phyloP scores from a whole-genome alignment of 2,113 vertebrate species.

The Periophthalmodon schlosseri region DNA sequence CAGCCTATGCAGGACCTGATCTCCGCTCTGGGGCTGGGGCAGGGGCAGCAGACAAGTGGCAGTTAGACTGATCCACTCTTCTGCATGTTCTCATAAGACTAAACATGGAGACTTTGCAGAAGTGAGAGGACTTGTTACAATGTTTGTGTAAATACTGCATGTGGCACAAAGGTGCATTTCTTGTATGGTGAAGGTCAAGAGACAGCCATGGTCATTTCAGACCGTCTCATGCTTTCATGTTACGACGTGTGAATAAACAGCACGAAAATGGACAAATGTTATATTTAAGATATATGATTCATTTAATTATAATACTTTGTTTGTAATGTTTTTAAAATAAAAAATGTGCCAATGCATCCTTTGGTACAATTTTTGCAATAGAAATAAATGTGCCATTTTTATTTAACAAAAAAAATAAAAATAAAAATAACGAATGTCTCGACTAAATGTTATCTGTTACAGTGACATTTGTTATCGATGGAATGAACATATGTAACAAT shows the following conservation, averaged over 20 bases:
- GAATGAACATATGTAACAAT: conserved; percentile 5
- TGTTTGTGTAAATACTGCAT: conserved; percentile 42
- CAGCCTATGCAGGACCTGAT: conserved; percentile 79
- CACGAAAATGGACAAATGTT: not conserved
- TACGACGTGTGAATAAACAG: not conserved
- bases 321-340: not conserved
- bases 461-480: not conserved
- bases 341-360: conserved; percentile 3
- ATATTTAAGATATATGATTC: conserved; percentile 3
- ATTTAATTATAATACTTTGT: not conserved
- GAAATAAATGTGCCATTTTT: not conserved
- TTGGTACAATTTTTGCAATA: conserved; percentile 6
- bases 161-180: conserved; percentile 32
- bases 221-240: conserved; percentile 7
- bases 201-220: conserved; percentile 30
- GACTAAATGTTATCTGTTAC: not conserved
- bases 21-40: conserved; percentile 64
- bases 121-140: conserved; percentile 13
- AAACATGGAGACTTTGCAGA: conserved; percentile 28
- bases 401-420: not conserved
- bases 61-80: conserved; percentile 2
- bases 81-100: not conserved
- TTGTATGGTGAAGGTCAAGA: conserved; percentile 41
- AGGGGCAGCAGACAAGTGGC: conserved; percentile 20
- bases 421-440: not conserved